Conservation (phyloP, 2,113 vertebrate genomes). For the Corvus cornix region DNA sequence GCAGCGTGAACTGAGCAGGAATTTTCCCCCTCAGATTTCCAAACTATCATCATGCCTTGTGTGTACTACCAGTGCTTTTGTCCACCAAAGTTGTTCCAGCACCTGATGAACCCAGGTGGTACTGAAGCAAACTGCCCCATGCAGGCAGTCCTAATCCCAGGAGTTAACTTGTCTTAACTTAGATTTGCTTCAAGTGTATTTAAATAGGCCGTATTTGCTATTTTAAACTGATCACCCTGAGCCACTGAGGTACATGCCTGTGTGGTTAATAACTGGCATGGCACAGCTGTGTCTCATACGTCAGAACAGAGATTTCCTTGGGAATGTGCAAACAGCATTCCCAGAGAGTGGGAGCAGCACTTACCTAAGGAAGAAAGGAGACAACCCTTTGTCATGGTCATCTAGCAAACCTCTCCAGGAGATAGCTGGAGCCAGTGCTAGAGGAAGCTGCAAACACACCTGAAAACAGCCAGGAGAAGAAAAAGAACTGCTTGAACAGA, state of each 20-base stretch:
- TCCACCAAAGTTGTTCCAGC: neutral
- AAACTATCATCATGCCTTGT: neutral
- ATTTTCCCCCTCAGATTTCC: neutral
- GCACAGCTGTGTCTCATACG: rapidly evolving
- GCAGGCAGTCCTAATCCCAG: neutral
- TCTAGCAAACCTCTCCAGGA: neutral
- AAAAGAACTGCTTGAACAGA: neutral
- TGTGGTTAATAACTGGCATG: neutral
- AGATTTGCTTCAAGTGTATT: neutral
- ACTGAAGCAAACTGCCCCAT: neutral
- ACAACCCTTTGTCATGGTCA: neutral
- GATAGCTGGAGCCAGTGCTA: neutral
- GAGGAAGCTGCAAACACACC: neutral
- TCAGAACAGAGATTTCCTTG: neutral
- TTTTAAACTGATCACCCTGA: neutral
- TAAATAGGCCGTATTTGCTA: neutral
- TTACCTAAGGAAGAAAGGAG: neutral
- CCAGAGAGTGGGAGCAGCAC: neutral
- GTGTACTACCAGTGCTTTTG: neutral
- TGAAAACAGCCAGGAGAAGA: neutral
- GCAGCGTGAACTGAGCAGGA: neutral
- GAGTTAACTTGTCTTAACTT: neutral
- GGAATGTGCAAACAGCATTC: neutral
- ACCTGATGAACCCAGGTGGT: neutral
- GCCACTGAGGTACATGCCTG: neutral